Base-by-base conservation (phyloP, 1,140 invertebrate species). In the Bombus sibiricus region DNA sequence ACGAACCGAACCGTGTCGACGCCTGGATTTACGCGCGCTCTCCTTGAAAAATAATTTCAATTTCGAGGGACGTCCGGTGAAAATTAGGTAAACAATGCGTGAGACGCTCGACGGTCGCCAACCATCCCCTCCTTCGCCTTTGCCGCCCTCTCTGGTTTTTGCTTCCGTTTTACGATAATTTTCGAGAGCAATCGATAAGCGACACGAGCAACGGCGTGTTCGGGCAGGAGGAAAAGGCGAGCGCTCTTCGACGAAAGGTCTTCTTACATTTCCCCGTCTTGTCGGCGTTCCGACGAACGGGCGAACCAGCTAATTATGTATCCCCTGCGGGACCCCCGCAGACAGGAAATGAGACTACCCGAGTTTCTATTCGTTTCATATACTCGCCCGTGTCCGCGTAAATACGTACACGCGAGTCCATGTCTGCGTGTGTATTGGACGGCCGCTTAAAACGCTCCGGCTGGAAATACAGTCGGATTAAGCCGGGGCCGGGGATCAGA, bases 291-390 rank as follows among this genome's bases (percentile, higher is more conserved):
- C 73, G 68, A 86, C 66, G 91, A 91, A 92, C 92, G 90, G 92
- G 90, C 92, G 87, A 93, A 91, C 88, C 93, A 88, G 93, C 93
- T 95, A 95, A 95, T 95, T 95, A 95, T 93, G 93, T 92, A 94
- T 94, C 92, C 93, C 93, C 92, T 93, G 93, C 91, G 92, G 93
- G 93, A 94, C 93, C 94, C 94, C 94, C 93, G 93, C 91, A 92
- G 94, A 95, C 94, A 95, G 94, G 94, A 95, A 95, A 95, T 95
- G 94, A 94, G 94, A 94, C 92, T 94, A 93, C 91, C 92, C 87
- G 91, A 94, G 92, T 93, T 93, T 88, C 88, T 71, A 89, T 90
- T 81, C 89, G 69, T 76, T 89, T 32, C 71, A 71, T 83, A 68
- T 62, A 69, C 71, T 59, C n/a, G 43, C 81, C 41, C 41, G 76